Percentiles rank a stretch among this genome's conserved stretches.
Evolutionary conservation across 2,113 vertebrate species (phyloP).

Genomic region (Pseudopodoces humilis): DNA sequence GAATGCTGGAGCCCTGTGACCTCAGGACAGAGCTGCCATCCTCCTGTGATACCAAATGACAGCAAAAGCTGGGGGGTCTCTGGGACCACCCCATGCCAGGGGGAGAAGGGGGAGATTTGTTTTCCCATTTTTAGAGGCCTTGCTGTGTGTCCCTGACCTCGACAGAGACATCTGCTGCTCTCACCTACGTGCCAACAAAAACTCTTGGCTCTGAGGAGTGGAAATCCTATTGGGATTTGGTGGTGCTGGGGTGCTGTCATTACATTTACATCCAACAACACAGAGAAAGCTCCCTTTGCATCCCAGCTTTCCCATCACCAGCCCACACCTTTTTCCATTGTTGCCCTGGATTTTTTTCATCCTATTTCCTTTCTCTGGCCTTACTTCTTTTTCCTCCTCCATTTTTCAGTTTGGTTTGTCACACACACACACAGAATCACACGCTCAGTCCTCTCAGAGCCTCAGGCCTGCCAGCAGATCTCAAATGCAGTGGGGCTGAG

Average conservation of each 20-base stretch:
- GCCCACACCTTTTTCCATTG: neutral
- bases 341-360: neutral
- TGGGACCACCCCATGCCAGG: neutral
- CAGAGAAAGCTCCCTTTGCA: neutral
- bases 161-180: neutral
- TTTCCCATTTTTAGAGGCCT: neutral
- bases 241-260: neutral
- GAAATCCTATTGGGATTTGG: neutral
- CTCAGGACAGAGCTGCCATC: neutral
- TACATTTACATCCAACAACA: neutral
- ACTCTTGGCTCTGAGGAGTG: neutral
- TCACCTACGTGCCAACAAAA: neutral
- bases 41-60: accelerated
- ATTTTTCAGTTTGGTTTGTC: neutral
- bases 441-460: neutral
- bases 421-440: neutral
- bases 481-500: neutral
- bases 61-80: neutral
- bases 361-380: neutral
- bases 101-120: neutral
- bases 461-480: neutral
- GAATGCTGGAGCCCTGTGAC: neutral
- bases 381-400: neutral
- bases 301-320: neutral
- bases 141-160: neutral